Conservation (phyloP, 2,113 vertebrate genomes). For the Chitala chitala region DNA sequence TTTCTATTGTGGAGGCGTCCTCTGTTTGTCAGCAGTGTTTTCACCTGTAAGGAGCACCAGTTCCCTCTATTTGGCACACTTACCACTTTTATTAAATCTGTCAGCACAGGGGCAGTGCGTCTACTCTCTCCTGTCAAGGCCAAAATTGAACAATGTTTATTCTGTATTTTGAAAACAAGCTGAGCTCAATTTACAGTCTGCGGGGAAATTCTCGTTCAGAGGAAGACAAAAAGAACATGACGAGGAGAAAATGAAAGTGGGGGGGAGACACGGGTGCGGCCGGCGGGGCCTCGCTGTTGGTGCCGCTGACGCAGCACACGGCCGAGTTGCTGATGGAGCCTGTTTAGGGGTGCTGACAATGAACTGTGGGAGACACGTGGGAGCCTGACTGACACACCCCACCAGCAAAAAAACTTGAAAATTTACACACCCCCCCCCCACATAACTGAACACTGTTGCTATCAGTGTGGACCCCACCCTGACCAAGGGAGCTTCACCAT, state of each 20-base stretch:
- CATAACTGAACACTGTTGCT: constrained; percentile 7
- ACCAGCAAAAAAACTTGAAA: too few relatives aligned
- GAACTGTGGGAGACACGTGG: constrained; percentile 8
- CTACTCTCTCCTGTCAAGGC: neutral
- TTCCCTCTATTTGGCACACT: neutral
- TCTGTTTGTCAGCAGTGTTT: neutral
- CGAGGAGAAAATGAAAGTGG: neutral
- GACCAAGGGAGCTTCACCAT: constrained; percentile 2
- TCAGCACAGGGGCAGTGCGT: neutral
- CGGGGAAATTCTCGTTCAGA: constrained; percentile 2
- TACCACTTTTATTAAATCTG: neutral
- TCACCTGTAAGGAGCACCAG: neutral
- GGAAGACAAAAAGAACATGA: neutral
- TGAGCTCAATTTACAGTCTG: constrained; percentile 12
- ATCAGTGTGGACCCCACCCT: constrained; percentile 1
- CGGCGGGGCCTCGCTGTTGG: constrained; percentile 3
- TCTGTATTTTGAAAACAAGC: neutral
- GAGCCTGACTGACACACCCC: constrained; percentile 8
- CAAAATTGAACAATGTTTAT: constrained; percentile 2
- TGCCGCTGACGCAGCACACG: constrained; percentile 23
- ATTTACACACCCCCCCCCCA: neutral
- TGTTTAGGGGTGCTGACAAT: constrained; percentile 14
- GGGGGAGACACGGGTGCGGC: neutral
- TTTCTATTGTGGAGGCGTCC: neutral
- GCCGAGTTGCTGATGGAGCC: constrained; percentile 19